Percentiles rank a stretch among this genome's conserved stretches.
These are phyloP conservation scores for Popillia japonica DNA, from an alignment of 1,140 invertebrate genomes.

Conservation along the genomic window DNA sequence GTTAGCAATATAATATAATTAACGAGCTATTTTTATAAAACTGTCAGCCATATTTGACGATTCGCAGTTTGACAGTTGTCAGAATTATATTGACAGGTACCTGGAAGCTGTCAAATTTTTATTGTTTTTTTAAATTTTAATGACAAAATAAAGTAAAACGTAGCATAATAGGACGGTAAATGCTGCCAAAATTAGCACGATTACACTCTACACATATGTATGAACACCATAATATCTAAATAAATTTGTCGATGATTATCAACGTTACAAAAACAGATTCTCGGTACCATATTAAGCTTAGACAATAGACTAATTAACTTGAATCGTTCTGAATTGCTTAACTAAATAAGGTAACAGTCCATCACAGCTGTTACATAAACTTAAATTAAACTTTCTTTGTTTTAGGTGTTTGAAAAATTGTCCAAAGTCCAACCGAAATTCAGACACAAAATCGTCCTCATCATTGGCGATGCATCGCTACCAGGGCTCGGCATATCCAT, in stretches of 20 bases:
- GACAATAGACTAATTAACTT: neutral
- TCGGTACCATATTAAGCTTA: neutral
- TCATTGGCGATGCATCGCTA: slow-evolving; percentile 72
- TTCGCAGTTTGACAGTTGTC: too few relatives aligned
- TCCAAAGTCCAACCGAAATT: slow-evolving; percentile 68
- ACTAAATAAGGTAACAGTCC: neutral
- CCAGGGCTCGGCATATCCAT: slow-evolving; percentile 74
- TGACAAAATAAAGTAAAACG: too few relatives aligned
- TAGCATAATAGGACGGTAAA: too few relatives aligned
- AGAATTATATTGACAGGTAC: too few relatives aligned
- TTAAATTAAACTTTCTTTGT: slow-evolving; percentile 33
- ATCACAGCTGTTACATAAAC: neutral
- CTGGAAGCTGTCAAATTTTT: too few relatives aligned
- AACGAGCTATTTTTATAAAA: too few relatives aligned
- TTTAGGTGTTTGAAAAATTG: slow-evolving; percentile 66
- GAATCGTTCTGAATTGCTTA: neutral
- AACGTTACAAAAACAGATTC: neutral
- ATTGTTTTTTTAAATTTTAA: too few relatives aligned
- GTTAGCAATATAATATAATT: too few relatives aligned
- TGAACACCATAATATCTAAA: neutral
- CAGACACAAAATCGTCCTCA: slow-evolving; percentile 68
- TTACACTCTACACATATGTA: too few relatives aligned
- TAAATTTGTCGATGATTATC: neutral
- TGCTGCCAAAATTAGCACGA: too few relatives aligned
- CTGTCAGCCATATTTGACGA: too few relatives aligned